A percentile compares a stretch with the other conserved stretches of the same genome.
These are phyloP conservation scores for Lamprologus speciosus DNA, from an alignment of 2,113 vertebrate genomes.

Conservation along the genomic window DNA sequence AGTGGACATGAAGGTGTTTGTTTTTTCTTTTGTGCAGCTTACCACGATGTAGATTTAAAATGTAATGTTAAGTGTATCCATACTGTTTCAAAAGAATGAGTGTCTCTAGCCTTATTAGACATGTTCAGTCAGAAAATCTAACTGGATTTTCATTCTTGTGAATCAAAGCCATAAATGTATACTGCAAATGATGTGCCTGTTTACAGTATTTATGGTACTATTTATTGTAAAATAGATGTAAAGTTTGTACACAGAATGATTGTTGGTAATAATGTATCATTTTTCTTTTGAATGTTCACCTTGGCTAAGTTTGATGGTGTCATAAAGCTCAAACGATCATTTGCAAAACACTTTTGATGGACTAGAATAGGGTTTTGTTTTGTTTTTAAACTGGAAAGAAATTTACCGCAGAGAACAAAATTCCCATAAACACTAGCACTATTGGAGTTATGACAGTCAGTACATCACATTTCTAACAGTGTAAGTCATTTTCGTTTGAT, in stretches of 20 bases:
- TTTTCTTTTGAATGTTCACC: not conserved
- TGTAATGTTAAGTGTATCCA: not conserved
- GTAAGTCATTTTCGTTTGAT: not conserved
- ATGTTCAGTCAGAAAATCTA: not conserved
- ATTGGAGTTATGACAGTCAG: not conserved
- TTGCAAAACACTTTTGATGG: not conserved
- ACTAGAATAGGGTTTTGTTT: accelerated
- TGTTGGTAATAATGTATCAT: not conserved
- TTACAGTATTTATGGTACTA: not conserved
- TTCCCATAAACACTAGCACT: not conserved
- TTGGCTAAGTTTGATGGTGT: not conserved
- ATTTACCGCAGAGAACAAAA: not conserved
- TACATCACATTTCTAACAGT: not conserved
- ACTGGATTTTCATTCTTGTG: not conserved
- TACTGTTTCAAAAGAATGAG: not conserved
- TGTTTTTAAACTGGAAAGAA: not conserved
- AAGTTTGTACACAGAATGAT: not conserved
- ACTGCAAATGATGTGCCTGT: constrained; percentile 24
- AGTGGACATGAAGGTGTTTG: not conserved
- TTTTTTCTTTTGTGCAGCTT: not conserved
- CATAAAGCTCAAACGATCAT: not conserved
- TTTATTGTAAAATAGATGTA: not conserved
- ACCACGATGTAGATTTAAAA: not conserved
- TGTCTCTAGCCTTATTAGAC: constrained; percentile 31
- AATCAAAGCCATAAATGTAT: not conserved